These are phyloP conservation scores for Xerus rutilus DNA, from an alignment of 2,797 vertebrate genomes.

Conservation along the genomic window DNA sequence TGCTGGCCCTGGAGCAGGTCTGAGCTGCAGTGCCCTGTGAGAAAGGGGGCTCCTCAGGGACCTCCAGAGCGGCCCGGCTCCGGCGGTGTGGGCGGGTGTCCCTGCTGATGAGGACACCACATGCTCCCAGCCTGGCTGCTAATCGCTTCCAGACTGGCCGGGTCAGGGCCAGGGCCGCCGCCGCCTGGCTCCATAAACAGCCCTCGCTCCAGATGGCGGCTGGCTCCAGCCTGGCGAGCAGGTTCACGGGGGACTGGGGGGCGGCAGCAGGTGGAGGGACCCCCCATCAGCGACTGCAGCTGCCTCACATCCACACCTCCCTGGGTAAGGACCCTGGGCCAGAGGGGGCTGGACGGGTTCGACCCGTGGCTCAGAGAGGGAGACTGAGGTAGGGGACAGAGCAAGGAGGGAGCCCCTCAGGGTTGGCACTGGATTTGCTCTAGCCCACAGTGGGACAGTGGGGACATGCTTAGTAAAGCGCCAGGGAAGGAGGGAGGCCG, in stretches of 20 bases:
- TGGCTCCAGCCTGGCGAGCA: conserved; percentile 99
- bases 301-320: accelerated
- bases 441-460: too few species aligned
- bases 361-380: conserved; percentile 30
- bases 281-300: conserved; percentile 83
- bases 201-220: conserved; percentile 99
- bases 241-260: conserved; percentile 97
- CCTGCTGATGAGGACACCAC: conserved; percentile 89
- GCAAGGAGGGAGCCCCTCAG: background rate
- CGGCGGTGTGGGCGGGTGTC: background rate
- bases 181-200: conserved; percentile 99
- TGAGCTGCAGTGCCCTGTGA: conserved; percentile 36
- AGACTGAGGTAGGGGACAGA: background rate
- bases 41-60: conserved; percentile 71
- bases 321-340: background rate
- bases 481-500: conserved; percentile 69
- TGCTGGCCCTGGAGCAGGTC: conserved; percentile 45
- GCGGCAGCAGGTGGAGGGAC: conserved; percentile 99
- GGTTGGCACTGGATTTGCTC: background rate
- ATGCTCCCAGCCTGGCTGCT: conserved; percentile 90
- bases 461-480: background rate
- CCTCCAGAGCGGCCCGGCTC: conserved; percentile 56
- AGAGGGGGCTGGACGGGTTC: background rate
- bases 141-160: conserved; percentile 99
- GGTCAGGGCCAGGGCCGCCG: conserved; percentile 98